Evolutionary conservation across 2,888 invertebrate genomes (phyloP), one percentile per base, ranked within the genome.

Genomic region (Cerceris rybyensis): DNA sequence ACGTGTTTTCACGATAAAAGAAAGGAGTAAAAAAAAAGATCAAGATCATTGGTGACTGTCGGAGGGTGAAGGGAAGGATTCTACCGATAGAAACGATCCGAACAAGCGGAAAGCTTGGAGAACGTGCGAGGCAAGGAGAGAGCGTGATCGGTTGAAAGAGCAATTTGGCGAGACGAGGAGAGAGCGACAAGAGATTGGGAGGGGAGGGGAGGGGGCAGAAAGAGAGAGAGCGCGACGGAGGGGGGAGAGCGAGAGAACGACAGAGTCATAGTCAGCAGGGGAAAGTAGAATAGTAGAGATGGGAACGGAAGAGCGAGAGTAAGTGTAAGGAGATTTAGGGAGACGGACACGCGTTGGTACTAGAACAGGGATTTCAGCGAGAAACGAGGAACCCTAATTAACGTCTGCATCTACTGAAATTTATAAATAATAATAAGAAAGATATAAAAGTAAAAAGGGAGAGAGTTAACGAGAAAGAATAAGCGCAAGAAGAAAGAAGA

Each of bases 231-330:
- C 16, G 54, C 16, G 72, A 70, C 49, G 58, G 52, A 42, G 63
- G 54, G 65, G 54, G 52, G 49, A 66, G 64, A 16, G 58, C 28
- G 50, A 70, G 52, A 7, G 78, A 84, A 78, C 49, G 82, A 85
- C 86, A 86, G 84, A 86, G 85, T 43, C 66, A 67, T 58, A 54
- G 57, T 43, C 58, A 86, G 84, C 88, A 75, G 60, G 57, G 59
- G 70, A 65, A 57, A 64, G 52, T 2, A 46, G 58, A 70, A 50
- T 43, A 63, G 46, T 8, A 46, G 46, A 11, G 11, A 11, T 8
- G 0, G 46, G 46, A 46, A 11, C 9, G 69, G 64, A 43, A 42
- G 58, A 75, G 58, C 73, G 52, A 63, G 49, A 55, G 54, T 50
- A 77, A 67, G 59, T 42, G 16, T 9, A 57, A 57, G 57, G 6